Conservation (phyloP, 2,113 vertebrate genomes). For the Rhombomys opimus region DNA sequence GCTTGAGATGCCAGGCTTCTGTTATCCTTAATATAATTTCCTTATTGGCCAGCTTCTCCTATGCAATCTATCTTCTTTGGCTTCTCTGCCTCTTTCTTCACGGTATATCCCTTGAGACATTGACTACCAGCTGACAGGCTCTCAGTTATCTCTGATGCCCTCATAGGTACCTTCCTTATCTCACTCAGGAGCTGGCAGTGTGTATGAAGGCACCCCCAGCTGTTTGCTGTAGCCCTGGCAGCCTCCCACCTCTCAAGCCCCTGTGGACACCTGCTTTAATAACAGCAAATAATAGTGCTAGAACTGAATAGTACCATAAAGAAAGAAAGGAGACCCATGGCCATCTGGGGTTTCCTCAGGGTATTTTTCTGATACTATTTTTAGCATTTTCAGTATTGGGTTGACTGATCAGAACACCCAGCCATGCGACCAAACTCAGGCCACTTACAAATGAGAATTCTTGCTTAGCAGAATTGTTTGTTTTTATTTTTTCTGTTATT, state of each 20-base stretch:
- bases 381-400: conserved; percentile 2
- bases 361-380: conserved; percentile 35
- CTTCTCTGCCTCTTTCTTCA: not conserved
- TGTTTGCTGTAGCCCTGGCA: not conserved
- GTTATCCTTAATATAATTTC: not conserved
- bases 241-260: no score
- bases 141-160: not conserved
- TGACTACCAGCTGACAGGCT: not conserved
- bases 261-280: not conserved
- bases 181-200: not conserved
- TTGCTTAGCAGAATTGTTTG: not conserved
- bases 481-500: conserved; percentile 36
- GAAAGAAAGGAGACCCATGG: not conserved
- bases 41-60: not conserved
- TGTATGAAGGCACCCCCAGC: no score
- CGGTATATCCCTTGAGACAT: not conserved
- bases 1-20: not conserved
- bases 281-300: not conserved
- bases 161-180: not conserved
- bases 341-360: not conserved
- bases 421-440: not conserved
- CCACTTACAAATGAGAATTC: not conserved
- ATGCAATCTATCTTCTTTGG: not conserved
- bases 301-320: not conserved
- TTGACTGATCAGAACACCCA: not conserved